phyloP scores from a whole-genome alignment of 2,797 vertebrate species.

The Chelon labrosus region DNA sequence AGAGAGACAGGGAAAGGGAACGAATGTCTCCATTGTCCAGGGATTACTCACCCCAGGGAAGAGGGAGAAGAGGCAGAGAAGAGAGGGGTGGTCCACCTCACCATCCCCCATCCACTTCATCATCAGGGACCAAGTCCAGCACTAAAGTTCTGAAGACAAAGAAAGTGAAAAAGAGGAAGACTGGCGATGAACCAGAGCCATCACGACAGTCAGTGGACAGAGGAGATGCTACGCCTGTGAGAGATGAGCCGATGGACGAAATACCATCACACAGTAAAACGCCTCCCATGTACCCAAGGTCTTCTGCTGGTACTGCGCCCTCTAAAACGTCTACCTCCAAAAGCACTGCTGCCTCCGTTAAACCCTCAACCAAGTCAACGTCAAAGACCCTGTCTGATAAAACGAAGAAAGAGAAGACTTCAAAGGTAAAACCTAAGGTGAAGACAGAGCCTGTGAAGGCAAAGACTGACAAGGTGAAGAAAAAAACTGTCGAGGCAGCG shows the following conservation, averaged over 20 bases:
- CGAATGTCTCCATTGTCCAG: constrained; percentile 87
- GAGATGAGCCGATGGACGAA: constrained; percentile 98
- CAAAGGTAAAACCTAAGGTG: constrained; percentile 86
- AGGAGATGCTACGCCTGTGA: constrained; percentile 96
- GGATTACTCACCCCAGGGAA: constrained; percentile 91
- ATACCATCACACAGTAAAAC: constrained; percentile 68
- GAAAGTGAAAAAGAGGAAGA: constrained; percentile 92
- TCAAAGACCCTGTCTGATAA: constrained; percentile 70
- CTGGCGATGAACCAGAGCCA: constrained; percentile 90
- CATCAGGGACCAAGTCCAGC: constrained; percentile 68
- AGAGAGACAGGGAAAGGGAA: constrained; percentile 77
- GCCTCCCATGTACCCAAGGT: constrained; percentile 64
- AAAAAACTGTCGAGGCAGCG: constrained; percentile 78
- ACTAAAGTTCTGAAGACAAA: constrained; percentile 89
- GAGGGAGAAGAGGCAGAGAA: constrained; percentile 88
- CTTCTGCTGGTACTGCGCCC: constrained; percentile 13
- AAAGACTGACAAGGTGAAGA: constrained; percentile 91
- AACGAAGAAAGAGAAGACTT: constrained; percentile 69
- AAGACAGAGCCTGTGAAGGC: constrained; percentile 89
- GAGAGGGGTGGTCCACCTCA: constrained; percentile 66
- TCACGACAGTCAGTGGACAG: constrained; percentile 87
- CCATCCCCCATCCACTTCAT: constrained; percentile 68
- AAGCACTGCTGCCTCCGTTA: constrained; percentile 85
- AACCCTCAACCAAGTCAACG: constrained; percentile 72
- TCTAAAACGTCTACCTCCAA: constrained; percentile 67